Conservation (phyloP, 2,113 vertebrate genomes). For the Geothlypis trichas region DNA sequence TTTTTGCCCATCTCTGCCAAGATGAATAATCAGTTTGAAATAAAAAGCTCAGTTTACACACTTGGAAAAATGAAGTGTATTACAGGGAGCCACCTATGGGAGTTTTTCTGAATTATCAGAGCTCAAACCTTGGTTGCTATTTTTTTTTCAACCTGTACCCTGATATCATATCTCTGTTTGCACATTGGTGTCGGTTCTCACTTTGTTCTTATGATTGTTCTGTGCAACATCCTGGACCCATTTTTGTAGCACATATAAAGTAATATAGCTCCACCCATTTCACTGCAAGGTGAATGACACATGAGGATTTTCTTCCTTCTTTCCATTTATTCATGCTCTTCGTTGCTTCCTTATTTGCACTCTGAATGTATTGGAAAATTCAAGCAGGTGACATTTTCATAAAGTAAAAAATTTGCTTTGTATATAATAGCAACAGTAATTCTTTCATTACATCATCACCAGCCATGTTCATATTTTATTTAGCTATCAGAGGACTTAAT, state of each 20-base stretch:
- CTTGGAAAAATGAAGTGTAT: background rate
- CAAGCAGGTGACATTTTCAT: background rate
- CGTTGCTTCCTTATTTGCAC: background rate
- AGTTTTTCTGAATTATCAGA: background rate
- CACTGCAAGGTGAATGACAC: background rate
- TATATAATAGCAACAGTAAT: background rate
- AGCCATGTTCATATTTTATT: background rate
- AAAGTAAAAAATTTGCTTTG: background rate
- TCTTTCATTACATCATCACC: background rate
- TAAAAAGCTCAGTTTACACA: background rate
- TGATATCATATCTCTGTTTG: background rate
- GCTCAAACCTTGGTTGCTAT: background rate
- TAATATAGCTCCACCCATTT: background rate
- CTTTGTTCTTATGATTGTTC: background rate
- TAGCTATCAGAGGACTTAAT: background rate
- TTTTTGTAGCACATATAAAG: background rate
- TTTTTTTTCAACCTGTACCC: rapidly evolving
- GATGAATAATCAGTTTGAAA: background rate
- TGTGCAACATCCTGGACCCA: background rate
- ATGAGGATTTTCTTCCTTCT: background rate
- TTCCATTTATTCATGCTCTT: background rate
- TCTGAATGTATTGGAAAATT: background rate
- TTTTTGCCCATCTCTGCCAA: background rate
- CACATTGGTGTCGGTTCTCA: background rate
- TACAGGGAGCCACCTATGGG: background rate